phyloP scores from a whole-genome alignment of 2,113 vertebrate genomes.

The Isurus oxyrinchus region DNA sequence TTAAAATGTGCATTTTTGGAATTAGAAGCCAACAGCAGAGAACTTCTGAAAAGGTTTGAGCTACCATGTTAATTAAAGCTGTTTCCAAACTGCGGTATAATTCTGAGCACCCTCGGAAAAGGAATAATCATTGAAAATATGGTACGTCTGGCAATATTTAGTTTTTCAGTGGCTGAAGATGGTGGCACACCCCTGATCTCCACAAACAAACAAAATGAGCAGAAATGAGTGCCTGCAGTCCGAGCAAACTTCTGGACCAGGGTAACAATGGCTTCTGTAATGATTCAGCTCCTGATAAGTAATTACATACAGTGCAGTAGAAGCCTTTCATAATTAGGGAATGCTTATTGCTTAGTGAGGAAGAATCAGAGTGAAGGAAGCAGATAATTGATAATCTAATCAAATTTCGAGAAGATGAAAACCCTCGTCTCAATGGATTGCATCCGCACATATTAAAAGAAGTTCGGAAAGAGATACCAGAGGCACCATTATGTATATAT shows the following conservation, averaged over 20 bases:
- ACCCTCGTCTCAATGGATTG: too few species aligned
- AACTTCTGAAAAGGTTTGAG: background rate
- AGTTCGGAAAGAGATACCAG: background rate
- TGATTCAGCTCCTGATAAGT: background rate
- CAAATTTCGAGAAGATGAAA: background rate
- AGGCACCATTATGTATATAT: background rate
- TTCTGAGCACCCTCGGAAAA: background rate
- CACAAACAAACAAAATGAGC: background rate
- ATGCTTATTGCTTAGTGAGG: background rate
- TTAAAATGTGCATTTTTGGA: background rate
- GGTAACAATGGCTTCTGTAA: background rate
- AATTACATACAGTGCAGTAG: background rate
- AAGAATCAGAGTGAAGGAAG: background rate
- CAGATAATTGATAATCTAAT: background rate
- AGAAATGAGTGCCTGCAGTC: background rate
- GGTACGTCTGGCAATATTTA: background rate
- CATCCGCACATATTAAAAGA: background rate
- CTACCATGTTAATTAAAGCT: background rate
- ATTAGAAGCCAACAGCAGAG: background rate
- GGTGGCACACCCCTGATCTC: background rate
- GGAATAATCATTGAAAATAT: background rate
- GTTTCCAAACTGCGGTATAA: background rate
- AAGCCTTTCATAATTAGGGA: background rate
- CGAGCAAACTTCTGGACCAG: background rate
- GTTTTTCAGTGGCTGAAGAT: background rate